Evolutionary conservation across 2,888 invertebrate species (phyloP).

Genomic region (Celastrina argiolus): DNA sequence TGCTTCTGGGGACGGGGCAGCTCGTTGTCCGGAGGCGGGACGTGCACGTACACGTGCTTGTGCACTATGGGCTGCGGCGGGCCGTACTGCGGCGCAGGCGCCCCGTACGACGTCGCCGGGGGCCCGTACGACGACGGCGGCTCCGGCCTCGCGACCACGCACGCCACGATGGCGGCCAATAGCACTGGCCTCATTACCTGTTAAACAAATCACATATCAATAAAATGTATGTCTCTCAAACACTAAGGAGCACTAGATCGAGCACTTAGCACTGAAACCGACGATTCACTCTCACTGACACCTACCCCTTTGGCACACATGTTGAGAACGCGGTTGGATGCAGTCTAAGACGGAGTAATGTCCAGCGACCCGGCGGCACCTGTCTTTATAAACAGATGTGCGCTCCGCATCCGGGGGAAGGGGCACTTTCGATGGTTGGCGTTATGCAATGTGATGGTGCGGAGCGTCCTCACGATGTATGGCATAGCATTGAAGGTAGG

Average conservation of each 20-base stretch:
- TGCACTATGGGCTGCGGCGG: conserved; percentile 88
- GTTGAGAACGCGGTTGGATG: conserved; percentile 55
- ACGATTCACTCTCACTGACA: conserved; percentile 41
- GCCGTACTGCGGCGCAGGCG: conserved; percentile 81
- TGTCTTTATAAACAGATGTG: conserved; percentile 72
- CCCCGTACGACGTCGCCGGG: conserved; percentile 74
- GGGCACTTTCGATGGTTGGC: conserved; percentile 75
- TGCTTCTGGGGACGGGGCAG: conserved; percentile 80
- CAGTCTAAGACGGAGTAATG: conserved; percentile 64
- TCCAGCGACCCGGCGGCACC: conserved; percentile 65
- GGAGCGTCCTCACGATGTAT: conserved; percentile 47
- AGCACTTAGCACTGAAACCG: conserved; percentile 45
- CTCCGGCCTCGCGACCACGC: conserved; percentile 73
- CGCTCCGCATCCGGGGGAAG: conserved; percentile 71
- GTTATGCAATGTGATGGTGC: conserved; percentile 67
- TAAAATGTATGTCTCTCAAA: conserved; percentile 9
- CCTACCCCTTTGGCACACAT: conserved; percentile 74
- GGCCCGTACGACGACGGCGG: conserved; percentile 79
- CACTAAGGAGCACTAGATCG: conserved; percentile 43
- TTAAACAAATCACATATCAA: conserved; percentile 25
- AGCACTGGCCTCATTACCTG: conserved; percentile 69
- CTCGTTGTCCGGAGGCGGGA: conserved; percentile 92
- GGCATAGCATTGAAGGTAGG: conserved; percentile 36
- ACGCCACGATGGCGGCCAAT: conserved; percentile 62
- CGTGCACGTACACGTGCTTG: conserved; percentile 94